phyloP scores from a whole-genome alignment of 2,113 vertebrate genomes.

The Callipepla squamata region DNA sequence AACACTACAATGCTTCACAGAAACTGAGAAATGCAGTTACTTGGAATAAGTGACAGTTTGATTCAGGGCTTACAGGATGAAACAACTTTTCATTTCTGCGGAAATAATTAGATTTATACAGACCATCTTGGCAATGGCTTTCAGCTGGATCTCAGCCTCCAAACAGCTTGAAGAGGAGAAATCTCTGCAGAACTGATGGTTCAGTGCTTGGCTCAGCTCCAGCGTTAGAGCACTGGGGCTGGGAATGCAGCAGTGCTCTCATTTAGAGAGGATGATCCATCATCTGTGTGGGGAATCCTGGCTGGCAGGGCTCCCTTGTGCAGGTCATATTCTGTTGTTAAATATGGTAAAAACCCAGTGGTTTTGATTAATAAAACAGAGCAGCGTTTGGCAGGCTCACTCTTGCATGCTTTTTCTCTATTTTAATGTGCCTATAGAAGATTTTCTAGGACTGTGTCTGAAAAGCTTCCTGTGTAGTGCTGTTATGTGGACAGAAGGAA shows the following conservation, averaged over 20 bases:
- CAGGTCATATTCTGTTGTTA: not conserved
- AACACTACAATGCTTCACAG: not conserved
- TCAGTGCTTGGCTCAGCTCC: not conserved
- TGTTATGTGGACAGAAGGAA: not conserved
- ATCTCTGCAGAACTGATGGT: not conserved
- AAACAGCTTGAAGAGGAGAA: not conserved
- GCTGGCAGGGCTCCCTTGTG: not conserved
- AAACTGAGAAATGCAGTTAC: not conserved
- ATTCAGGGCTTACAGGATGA: not conserved
- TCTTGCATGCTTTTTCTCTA: not conserved
- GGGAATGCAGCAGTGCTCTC: not conserved
- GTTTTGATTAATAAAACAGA: not conserved
- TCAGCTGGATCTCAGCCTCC: not conserved
- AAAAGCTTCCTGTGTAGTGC: not conserved
- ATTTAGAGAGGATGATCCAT: not conserved
- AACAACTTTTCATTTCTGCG: not conserved
- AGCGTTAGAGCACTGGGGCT: not conserved
- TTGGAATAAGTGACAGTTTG: not conserved
- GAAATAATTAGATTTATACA: not conserved
- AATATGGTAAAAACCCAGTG: not conserved
- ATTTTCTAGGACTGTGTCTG: not conserved
- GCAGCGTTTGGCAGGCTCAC: not conserved
- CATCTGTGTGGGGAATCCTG: not conserved
- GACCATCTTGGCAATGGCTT: not conserved
- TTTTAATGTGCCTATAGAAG: not conserved